Evolutionary conservation across 1,140 invertebrate species (phyloP).

Genomic region (Ceratosolen fusciceps): DNA sequence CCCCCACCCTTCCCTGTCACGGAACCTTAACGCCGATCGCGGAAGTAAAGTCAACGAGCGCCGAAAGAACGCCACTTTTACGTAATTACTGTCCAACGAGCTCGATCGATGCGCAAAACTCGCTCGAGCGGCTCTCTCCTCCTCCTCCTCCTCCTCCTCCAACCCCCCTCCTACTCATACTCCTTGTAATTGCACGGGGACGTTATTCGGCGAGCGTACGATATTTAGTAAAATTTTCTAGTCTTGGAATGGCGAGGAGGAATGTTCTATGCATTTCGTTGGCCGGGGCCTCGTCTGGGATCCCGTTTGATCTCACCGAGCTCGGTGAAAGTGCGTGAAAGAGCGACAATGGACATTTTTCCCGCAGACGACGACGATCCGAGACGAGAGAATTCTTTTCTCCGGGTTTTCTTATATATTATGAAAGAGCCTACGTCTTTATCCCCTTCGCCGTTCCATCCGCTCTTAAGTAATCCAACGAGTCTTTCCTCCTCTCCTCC

Average conservation of each 20-base stretch:
- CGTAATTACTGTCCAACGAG: not conserved
- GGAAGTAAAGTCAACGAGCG: not conserved
- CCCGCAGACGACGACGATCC: not conserved
- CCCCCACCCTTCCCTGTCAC: not conserved
- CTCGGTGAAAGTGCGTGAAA: constrained; percentile 19
- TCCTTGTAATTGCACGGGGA: not conserved
- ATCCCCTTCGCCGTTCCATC: not conserved
- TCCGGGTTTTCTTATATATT: not conserved
- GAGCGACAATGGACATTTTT: constrained; percentile 10
- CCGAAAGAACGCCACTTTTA: not conserved
- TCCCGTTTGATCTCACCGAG: not conserved
- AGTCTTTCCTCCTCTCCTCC: no score
- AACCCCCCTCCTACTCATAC: no score
- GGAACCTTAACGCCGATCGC: no score
- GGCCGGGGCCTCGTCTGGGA: not conserved
- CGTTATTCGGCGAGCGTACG: no score
- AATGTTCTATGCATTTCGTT: no score
- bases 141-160: no score
- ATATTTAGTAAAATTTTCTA: not conserved
- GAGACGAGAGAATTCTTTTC: constrained; percentile 24
- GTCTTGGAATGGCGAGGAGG: no score
- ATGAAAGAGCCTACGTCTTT: not conserved
- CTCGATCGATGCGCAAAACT: not conserved
- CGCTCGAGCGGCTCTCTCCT: not conserved
- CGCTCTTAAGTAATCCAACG: constrained; percentile 25